Conservation (phyloP, 2,113 vertebrate species). For the Eretmochelys imbricata region DNA sequence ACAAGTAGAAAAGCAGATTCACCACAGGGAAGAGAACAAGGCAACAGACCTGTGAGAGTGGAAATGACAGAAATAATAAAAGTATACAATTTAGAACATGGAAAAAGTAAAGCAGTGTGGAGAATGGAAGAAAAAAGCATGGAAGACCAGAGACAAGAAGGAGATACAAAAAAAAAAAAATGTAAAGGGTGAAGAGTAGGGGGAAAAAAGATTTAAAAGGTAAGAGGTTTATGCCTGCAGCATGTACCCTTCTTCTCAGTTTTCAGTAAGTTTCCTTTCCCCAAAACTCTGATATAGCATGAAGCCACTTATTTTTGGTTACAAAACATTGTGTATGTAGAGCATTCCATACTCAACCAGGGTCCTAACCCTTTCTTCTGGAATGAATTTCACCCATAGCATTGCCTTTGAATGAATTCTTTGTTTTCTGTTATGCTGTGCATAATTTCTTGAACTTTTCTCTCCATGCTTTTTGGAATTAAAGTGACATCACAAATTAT, state of each 20-base stretch:
- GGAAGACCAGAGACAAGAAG: neutral
- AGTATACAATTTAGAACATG: neutral
- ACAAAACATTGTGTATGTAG: neutral
- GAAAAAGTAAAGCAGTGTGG: neutral
- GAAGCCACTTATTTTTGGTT: neutral
- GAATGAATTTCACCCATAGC: conserved; percentile 49
- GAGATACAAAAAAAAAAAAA: neutral
- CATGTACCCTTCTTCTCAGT: neutral
- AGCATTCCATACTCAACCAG: conserved; percentile 20
- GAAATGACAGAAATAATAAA: neutral
- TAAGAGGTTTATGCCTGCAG: accelerated
- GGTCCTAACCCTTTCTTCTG: conserved; percentile 55
- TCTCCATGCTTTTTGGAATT: conserved; percentile 35
- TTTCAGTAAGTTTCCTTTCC: neutral
- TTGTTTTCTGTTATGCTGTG: conserved; percentile 56
- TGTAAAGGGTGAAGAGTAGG: neutral
- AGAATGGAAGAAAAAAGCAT: neutral
- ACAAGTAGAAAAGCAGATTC: neutral
- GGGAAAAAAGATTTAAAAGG: neutral
- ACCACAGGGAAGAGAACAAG: neutral
- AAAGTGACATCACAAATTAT: conserved; percentile 53
- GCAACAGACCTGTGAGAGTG: accelerated
- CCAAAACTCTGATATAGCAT: neutral
- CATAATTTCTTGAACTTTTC: conserved; percentile 53
- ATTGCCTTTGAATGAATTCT: conserved; percentile 54